Evolutionary conservation across 2,113 vertebrate genomes (phyloP), one percentile per base, ranked within the genome.

Genomic region (Semnopithecus entellus): DNA sequence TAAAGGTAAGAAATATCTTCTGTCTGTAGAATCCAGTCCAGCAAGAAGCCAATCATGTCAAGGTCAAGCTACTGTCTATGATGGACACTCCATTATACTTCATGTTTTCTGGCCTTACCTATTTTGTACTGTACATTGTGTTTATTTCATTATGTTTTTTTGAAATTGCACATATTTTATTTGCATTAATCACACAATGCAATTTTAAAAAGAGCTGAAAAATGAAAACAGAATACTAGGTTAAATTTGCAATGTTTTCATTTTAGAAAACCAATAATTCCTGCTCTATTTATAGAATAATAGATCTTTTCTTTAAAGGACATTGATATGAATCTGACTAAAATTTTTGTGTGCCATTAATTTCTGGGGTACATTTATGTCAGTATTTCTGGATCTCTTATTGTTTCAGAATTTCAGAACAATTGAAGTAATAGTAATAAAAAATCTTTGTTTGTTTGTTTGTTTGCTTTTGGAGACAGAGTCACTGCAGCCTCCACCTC

Each of bases 61-160:
- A 95, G 97, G 95, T 96, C 50, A 97, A 96, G 87, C 88, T 97
- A 80, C 38, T 88, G 88, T 94, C 85, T 94, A 81, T 23, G 96
- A 68, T 95, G 96, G 92, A 97, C 82, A 95, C 90, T 97, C 91
- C 85, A 91, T 98, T 96, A 95, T 93, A 85, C 95, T 97, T 86
- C 96, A 96, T 97, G 97, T 98, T 98, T 98, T 98, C 97, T 97
- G 72, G 38, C 95, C 94, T 91, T 25, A 5, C 59, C 88, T 97
- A 93, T 98, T 98, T 96, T 94, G 97, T 91, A 96, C 91, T 98
- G 95, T 97, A 91, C 91, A 97, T 98, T 97, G 95, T 98, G 96
- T 97, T 98, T 96, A 85, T 98, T 91, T 97, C 98, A 97, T 95
- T 98, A 98, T 97, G 88, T 95, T 95, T 98, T 95, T 97, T 95